These are phyloP conservation scores for Colaptes auratus DNA, from an alignment of 2,113 vertebrate species.

Conservation along the genomic window DNA sequence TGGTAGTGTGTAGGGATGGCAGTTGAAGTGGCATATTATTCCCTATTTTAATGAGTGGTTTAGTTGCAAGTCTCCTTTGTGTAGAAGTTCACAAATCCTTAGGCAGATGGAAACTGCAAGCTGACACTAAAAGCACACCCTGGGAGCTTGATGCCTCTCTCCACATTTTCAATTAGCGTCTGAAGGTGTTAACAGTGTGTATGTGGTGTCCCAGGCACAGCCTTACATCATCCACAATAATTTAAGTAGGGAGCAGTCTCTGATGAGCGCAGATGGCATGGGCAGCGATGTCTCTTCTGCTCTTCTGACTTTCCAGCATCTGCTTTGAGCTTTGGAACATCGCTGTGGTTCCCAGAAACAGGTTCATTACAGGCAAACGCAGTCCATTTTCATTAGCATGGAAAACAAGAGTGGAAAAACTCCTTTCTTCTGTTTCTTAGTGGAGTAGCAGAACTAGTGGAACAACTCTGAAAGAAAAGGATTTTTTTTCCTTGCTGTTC, in stretches of 20 bases:
- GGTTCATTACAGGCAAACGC: not conserved
- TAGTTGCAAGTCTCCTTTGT: not conserved
- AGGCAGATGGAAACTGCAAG: not conserved
- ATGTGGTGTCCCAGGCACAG: not conserved
- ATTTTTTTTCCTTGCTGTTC: not conserved
- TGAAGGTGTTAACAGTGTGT: not conserved
- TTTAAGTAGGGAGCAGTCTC: not conserved
- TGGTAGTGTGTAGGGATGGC: not conserved
- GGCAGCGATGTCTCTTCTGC: not conserved
- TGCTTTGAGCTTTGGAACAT: not conserved
- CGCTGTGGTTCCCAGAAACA: not conserved
- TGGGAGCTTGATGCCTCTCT: not conserved
- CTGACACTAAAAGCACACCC: not conserved
- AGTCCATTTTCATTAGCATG: not conserved
- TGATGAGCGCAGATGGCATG: not conserved
- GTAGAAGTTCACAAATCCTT: not conserved
- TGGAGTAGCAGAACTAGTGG: not conserved
- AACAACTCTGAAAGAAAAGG: not conserved
- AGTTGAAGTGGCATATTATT: not conserved
- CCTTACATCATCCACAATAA: not conserved
- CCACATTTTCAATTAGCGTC: not conserved
- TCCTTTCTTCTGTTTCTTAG: not conserved
- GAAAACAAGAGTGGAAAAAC: not conserved
- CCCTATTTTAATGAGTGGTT: not conserved
- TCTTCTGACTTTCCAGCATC: not conserved